A percentile compares a stretch with the other conserved stretches of the same genome.
Evolutionary conservation across 2,113 vertebrate genomes (phyloP).

Genomic region (Oryzias woworae): DNA sequence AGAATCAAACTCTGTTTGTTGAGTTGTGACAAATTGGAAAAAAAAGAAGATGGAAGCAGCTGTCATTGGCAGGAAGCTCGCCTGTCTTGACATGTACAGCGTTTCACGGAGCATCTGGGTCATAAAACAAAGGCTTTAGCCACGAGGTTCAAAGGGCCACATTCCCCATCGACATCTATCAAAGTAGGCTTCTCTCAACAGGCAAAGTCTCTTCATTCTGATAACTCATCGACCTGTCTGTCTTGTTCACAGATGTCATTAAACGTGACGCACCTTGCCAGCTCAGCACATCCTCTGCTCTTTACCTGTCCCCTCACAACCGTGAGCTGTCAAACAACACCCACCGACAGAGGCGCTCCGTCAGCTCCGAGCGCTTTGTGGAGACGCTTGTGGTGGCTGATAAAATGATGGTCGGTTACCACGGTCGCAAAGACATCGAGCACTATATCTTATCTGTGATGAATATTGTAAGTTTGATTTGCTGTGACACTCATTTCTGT

Average conservation of each 20-base stretch:
- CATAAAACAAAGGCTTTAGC: constrained; percentile 69
- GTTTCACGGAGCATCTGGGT: constrained; percentile 72
- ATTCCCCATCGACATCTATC: constrained; percentile 27
- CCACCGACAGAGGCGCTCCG: constrained; percentile 85
- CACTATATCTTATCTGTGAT: constrained; percentile 98
- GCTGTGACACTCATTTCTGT: too few relatives aligned
- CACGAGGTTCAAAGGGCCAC: constrained; percentile 59
- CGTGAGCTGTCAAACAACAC: constrained; percentile 44
- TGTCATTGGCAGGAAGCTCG: constrained; percentile 65
- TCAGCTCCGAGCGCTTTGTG: constrained; percentile 94
- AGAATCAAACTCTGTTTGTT: constrained; percentile 8
- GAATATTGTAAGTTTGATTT: constrained; percentile 99
- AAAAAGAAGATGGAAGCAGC: constrained; percentile 65
- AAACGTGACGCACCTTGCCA: constrained; percentile 78
- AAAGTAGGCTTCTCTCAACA: constrained; percentile 14
- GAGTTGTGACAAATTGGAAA: constrained; percentile 35
- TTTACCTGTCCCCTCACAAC: constrained; percentile 63
- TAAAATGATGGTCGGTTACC: constrained; percentile 99
- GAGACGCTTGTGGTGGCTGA: constrained; percentile 97
- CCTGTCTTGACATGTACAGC: constrained; percentile 65
- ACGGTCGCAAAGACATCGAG: constrained; percentile 97
- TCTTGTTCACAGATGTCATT: constrained; percentile 78
- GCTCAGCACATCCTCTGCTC: constrained; percentile 64
- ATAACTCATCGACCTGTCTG: constrained; percentile 29
- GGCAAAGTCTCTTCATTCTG: background rate